A percentile compares a stretch with the other conserved stretches of the same genome.
Evolutionary conservation across 2,113 vertebrate genomes (phyloP).

Genomic region (Pyxicephalus adspersus): DNA sequence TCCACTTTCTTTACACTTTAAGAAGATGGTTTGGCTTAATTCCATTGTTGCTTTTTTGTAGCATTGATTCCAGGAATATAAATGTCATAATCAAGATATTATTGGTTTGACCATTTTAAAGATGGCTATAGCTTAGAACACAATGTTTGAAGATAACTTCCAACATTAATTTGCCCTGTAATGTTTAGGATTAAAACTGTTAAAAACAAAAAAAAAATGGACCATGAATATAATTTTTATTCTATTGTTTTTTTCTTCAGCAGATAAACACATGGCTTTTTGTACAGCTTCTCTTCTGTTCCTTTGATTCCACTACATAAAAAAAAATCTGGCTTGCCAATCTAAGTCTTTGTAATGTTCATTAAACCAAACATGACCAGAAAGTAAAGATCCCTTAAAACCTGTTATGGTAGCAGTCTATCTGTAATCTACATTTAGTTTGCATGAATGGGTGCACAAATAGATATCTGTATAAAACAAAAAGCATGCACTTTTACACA

Average conservation of each 20-base stretch:
- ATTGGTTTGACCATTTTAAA: constrained; percentile 75
- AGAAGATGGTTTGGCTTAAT: constrained; percentile 80
- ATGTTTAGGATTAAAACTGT: constrained; percentile 82
- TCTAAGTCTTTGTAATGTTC: constrained; percentile 70
- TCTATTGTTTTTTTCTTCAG: constrained; percentile 66
- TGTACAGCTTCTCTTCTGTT: constrained; percentile 68
- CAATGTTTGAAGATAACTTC: constrained; percentile 72
- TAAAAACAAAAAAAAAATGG: too few relatives aligned
- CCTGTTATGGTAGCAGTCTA: constrained; percentile 66
- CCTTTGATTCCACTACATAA: constrained; percentile 71
- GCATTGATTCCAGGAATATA: constrained; percentile 81
- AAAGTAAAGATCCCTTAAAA: constrained; percentile 63
- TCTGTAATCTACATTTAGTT: constrained; percentile 73
- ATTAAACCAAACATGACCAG: constrained; percentile 65
- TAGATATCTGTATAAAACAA: constrained; percentile 79
- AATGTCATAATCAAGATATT: constrained; percentile 77
- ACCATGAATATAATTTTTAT: constrained; percentile 73
- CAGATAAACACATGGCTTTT: constrained; percentile 64
- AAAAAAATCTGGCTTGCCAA: constrained; percentile 71
- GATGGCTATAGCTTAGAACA: constrained; percentile 69
- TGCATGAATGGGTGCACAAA: constrained; percentile 81
- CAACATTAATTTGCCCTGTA: constrained; percentile 75
- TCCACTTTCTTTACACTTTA: constrained; percentile 78
- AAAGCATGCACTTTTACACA: constrained; percentile 75
- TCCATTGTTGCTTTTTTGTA: constrained; percentile 80